phyloP scores from a whole-genome alignment of 2,113 vertebrate species.

The Pteronura brasiliensis region DNA sequence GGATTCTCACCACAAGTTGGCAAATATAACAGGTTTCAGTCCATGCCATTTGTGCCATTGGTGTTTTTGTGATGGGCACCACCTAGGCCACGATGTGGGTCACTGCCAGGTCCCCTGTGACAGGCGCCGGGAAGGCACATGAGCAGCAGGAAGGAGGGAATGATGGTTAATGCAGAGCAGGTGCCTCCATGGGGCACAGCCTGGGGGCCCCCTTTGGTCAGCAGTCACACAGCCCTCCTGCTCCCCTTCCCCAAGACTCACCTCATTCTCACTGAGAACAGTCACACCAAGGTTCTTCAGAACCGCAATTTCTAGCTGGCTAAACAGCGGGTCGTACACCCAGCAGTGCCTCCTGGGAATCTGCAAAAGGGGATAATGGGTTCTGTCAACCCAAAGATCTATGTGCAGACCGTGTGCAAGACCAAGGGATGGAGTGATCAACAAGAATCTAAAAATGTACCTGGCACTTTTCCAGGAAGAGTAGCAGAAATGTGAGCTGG shows the following conservation, averaged over 20 bases:
- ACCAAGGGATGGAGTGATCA: accelerated
- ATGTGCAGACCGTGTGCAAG: not conserved
- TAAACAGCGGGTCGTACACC: slow-evolving; percentile 92
- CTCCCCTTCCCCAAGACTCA: slow-evolving; percentile 34
- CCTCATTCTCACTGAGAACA: slow-evolving; percentile 92
- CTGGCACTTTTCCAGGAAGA: slow-evolving; percentile 88
- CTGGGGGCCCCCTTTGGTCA: no score
- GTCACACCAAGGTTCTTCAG: slow-evolving; percentile 85
- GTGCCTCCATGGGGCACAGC: not conserved
- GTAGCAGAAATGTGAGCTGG: slow-evolving; percentile 92
- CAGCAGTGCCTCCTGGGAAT: slow-evolving; percentile 77
- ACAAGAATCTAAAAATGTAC: slow-evolving; percentile 68
- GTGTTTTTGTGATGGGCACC: not conserved
- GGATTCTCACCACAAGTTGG: not conserved
- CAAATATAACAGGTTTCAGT: not conserved
- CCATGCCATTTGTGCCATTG: not conserved
- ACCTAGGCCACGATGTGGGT: not conserved
- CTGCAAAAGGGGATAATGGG: slow-evolving; percentile 38
- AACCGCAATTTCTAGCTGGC: slow-evolving; percentile 80
- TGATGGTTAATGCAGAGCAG: not conserved
- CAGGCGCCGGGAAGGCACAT: not conserved
- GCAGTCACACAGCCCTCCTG: accelerated
- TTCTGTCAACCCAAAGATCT: not conserved
- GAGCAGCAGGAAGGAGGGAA: not conserved
- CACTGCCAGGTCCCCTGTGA: not conserved